Evolutionary conservation across 1,140 invertebrate genomes (phyloP).

Genomic region (Thaumatotibia leucotreta): DNA sequence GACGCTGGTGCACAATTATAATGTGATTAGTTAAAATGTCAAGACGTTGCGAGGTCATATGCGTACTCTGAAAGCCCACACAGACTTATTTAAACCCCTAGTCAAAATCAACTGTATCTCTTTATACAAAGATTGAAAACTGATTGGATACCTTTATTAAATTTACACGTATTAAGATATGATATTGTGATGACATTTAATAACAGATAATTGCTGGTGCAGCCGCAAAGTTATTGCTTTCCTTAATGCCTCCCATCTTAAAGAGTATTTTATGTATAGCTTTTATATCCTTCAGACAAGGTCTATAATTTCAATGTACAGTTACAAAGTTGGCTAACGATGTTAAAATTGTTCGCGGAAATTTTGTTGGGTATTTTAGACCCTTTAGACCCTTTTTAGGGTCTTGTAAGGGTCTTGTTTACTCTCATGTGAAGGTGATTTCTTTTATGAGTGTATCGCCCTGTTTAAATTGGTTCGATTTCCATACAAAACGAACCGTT

Average conservation of each 20-base stretch:
- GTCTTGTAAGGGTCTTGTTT: neutral
- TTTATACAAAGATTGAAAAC: too few relatives aligned
- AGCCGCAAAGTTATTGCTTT: neutral
- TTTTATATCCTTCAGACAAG: too few relatives aligned
- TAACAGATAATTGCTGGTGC: neutral
- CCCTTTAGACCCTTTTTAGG: neutral
- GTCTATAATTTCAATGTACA: too few relatives aligned
- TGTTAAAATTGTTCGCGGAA: neutral
- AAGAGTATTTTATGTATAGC: too few relatives aligned
- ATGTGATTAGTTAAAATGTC: slow-evolving; percentile 36
- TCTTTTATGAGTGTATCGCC: neutral
- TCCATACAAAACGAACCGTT: too few relatives aligned
- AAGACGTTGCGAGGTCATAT: slow-evolving; percentile 26
- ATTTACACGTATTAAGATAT: neutral
- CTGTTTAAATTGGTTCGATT: too few relatives aligned
- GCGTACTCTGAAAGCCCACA: slow-evolving; percentile 14
- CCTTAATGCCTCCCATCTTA: neutral
- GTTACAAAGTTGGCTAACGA: neutral
- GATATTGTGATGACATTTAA: slow-evolving; percentile 12
- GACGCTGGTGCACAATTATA: slow-evolving; percentile 30
- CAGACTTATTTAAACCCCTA: neutral
- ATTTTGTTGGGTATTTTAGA: neutral
- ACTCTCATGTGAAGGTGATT: neutral
- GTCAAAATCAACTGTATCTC: neutral
- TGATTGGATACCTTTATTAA: neutral